These are phyloP conservation scores for Typhlichthys subterraneus DNA, from an alignment of 2,797 vertebrate species.

Conservation along the genomic window DNA sequence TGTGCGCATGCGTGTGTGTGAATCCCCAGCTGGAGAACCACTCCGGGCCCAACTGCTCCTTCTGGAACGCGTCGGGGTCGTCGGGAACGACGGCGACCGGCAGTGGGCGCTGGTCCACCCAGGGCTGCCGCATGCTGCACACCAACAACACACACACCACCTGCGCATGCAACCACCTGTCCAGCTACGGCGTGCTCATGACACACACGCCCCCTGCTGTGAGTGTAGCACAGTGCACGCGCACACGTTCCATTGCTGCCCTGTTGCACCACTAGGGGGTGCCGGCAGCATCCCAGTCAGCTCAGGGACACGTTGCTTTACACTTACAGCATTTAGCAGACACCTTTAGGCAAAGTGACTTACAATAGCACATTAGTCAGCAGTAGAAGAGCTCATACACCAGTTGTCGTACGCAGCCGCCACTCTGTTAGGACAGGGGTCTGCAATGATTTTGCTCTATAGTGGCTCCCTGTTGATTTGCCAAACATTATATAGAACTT, in stretches of 20 bases:
- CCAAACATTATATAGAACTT: too few relatives aligned
- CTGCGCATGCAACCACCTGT: conserved; percentile 93
- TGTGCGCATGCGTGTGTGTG: conserved; percentile 7
- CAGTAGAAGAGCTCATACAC: too few relatives aligned
- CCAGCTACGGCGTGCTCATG: conserved; percentile 93
- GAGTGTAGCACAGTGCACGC: conserved; percentile 26
- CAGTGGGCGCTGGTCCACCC: conserved; percentile 89
- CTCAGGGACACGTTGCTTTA: too few relatives aligned
- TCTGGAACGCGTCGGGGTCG: conserved; percentile 89
- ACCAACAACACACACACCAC: conserved; percentile 93
- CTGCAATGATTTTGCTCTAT: too few relatives aligned
- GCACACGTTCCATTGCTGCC: too few relatives aligned
- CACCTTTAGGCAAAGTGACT: too few relatives aligned
- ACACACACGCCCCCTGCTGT: conserved; percentile 86
- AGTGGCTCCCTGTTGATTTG: too few relatives aligned
- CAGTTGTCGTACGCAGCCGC: too few relatives aligned
- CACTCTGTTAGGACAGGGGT: too few relatives aligned
- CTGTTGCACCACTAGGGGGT: too few relatives aligned
- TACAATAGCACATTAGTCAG: too few relatives aligned
- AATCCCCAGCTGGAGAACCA: conserved; percentile 85
- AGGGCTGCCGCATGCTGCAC: conserved; percentile 88
- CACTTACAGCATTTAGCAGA: conserved; percentile 7
- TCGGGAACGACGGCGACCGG: conserved; percentile 70
- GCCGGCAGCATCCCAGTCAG: too few relatives aligned
- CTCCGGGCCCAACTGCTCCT: conserved; percentile 93